These are phyloP conservation scores for Rhodophaea formosa DNA, from an alignment of 2,888 invertebrate genomes.

Conservation along the genomic window DNA sequence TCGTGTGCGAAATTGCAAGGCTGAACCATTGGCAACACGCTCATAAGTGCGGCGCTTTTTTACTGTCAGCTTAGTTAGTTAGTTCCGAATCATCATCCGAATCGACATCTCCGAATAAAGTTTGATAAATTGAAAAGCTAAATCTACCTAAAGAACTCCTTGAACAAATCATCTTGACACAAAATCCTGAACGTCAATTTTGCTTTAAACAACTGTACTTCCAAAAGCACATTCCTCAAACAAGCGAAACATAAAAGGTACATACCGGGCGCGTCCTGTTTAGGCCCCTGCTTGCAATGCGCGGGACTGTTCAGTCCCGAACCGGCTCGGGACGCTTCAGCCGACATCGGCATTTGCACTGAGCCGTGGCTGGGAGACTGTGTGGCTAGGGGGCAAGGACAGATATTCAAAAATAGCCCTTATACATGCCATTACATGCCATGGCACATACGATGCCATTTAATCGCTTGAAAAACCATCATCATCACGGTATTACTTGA, in stretches of 20 bases:
- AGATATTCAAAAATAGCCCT: no score
- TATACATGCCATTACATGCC: no score
- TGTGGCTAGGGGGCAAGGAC: slow-evolving; percentile 45
- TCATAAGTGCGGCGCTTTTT: no score
- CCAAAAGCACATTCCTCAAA: not conserved
- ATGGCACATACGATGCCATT: no score
- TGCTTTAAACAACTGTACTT: not conserved
- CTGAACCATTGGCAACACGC: no score
- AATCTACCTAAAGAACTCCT: no score
- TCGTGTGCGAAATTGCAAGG: no score
- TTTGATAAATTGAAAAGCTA: no score
- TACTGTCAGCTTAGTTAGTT: no score
- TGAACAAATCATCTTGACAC: not conserved
- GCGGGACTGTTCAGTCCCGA: slow-evolving; percentile 75
- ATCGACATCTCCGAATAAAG: no score
- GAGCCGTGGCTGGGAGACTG: slow-evolving; percentile 70
- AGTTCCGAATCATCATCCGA: no score
- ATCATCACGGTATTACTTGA: not conserved
- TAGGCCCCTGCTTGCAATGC: slow-evolving; percentile 66
- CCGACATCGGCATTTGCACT: slow-evolving; percentile 74
- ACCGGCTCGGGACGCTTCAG: slow-evolving; percentile 71
- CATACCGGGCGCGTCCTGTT: slow-evolving; percentile 75
- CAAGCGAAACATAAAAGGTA: slow-evolving; percentile 22
- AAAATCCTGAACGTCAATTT: not conserved
- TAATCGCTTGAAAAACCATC: no score